Percentiles rank a stretch among this genome's conserved stretches.
phyloP scores from a whole-genome alignment of 2,113 vertebrate species.

The Sminthopsis crassicaudata region DNA sequence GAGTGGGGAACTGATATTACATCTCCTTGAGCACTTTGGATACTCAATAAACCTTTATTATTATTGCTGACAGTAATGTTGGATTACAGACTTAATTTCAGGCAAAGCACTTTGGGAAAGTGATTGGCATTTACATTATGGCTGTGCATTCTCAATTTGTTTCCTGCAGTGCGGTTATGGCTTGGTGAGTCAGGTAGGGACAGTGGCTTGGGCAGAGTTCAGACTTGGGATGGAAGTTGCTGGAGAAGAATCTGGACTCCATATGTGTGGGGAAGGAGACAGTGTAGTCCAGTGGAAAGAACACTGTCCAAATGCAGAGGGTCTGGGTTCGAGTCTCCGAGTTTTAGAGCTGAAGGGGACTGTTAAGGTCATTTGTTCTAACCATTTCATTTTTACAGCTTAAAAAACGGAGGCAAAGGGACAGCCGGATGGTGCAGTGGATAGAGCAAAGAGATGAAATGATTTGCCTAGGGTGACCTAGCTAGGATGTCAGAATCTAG shows the following conservation, averaged over 20 bases:
- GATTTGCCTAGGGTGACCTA: not conserved
- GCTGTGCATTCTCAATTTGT: not conserved
- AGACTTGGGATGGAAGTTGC: not conserved
- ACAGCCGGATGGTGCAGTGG: not conserved
- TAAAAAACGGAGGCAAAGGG: not conserved
- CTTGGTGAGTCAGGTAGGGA: not conserved
- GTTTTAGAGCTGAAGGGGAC: not conserved
- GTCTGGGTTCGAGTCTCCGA: not conserved
- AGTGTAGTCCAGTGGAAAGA: not conserved
- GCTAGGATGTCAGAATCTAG: not conserved
- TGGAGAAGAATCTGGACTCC: not conserved
- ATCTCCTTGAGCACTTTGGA: constrained; percentile 10
- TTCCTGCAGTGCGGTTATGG: not conserved
- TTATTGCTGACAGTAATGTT: not conserved
- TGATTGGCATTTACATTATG: not conserved
- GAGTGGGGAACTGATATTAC: not conserved
- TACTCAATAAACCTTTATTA: constrained; percentile 4
- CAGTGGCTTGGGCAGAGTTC: not conserved
- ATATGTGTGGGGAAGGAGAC: not conserved
- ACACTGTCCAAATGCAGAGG: not conserved
- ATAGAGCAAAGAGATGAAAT: not conserved
- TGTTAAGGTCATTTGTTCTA: not conserved
- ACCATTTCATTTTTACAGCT: not conserved
- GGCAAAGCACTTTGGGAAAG: not conserved
- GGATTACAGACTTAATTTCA: constrained; percentile 2